Evolutionary conservation across 1,140 invertebrate species (phyloP), one percentile per base, ranked within the genome.

Genomic region (Leptoteleia sp.): DNA sequence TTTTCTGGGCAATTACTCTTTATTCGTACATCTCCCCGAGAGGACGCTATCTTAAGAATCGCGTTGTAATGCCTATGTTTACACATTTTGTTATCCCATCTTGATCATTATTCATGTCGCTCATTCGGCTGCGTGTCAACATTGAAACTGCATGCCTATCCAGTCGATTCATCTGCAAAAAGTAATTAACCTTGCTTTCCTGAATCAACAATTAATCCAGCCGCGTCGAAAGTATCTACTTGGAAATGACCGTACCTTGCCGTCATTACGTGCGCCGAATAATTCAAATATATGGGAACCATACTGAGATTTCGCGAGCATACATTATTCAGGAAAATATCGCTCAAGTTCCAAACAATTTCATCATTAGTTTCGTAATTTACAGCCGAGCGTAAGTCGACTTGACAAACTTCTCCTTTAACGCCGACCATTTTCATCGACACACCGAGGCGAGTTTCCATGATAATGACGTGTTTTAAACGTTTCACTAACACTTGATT

Each of bases 151-250:
- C 76, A 70, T 79, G 57, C 76, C 70, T 79, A 73, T 79, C 55
- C 76, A 33, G 25, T 73, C 64, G 62, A 65, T 73, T 83, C 79
- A 83, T 79, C 77, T 70, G 77, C 71, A 80, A 79, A 79, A 81
- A 81, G 77, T 79, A 83, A 82, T 83, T 83, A 82, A 82, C 82
- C 80, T 83, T 82, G 84, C 82, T 82, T 85, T 82, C 84, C 84
- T 86, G 85, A 85, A 86, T 85, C 82, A 85, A 81, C 81, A 83
- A 87, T 86, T 87, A 85, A 86, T 87, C 83, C 85, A 70, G 52
- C 73, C 62, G 78, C 81, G 70, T 85, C 83, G 85, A 85, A 86
- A 85, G 84, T 86, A 78, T 75, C 79, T 84, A 86, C 80, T 80
- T 85, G 84, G 84, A 87, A 87, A 87, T 84, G 80, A 77, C 57